These are phyloP conservation scores for Cephalopholis sonnerati DNA, from an alignment of 2,113 vertebrate genomes.

Conservation along the genomic window DNA sequence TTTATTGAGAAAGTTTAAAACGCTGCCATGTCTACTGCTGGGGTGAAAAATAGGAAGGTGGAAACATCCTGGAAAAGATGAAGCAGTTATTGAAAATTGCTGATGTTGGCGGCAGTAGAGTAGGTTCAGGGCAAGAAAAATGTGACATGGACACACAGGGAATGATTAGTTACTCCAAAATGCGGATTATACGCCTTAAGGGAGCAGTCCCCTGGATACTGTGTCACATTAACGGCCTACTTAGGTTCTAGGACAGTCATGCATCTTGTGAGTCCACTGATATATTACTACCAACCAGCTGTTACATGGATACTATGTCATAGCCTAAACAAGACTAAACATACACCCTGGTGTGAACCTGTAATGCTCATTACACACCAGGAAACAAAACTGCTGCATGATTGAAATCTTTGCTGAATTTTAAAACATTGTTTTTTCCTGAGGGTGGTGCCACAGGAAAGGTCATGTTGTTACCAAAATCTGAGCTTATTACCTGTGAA, in stretches of 20 bases:
- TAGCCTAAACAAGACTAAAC: conserved; percentile 8
- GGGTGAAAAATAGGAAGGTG: conserved; percentile 41
- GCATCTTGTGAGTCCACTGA: conserved; percentile 26
- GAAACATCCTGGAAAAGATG: conserved; percentile 54
- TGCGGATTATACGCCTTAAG: conserved; percentile 58
- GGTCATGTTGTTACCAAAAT: background rate
- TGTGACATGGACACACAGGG: conserved; percentile 23
- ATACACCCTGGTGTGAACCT: background rate
- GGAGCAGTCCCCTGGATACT: conserved; percentile 37
- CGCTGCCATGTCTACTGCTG: conserved; percentile 46
- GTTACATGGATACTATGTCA: conserved; percentile 11
- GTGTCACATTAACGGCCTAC: conserved; percentile 58
- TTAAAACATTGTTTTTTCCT: background rate
- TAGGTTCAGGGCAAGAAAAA: conserved; percentile 52
- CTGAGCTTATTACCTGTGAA: background rate
- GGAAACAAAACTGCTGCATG: background rate
- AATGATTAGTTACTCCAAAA: conserved; percentile 65
- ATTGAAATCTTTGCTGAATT: background rate
- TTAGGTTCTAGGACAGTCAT: conserved; percentile 41
- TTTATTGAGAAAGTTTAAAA: conserved; percentile 63
- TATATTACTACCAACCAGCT: background rate
- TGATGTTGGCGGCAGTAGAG: conserved; percentile 48
- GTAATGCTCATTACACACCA: background rate
- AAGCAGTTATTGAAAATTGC: conserved; percentile 68
- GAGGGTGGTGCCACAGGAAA: background rate